These are phyloP conservation scores for Saccostrea echinata DNA, from an alignment of 1,140 invertebrate species.

Conservation along the genomic window DNA sequence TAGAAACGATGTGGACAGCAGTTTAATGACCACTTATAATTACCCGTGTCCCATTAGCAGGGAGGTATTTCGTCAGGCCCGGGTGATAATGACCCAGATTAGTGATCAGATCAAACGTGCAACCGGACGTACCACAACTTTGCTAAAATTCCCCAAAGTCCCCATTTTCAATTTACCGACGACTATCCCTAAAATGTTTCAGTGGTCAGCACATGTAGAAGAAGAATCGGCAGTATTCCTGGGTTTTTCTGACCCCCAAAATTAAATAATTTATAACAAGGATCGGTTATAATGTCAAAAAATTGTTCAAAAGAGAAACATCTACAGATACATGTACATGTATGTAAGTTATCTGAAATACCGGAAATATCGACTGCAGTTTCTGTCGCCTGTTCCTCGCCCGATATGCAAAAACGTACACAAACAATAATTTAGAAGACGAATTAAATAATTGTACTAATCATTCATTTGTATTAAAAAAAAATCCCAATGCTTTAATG, in stretches of 20 bases:
- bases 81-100: constrained; percentile 36
- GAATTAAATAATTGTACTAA: no score
- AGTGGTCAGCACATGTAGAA: background rate
- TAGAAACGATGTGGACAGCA: constrained; percentile 14
- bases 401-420: no score
- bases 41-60: constrained; percentile 33
- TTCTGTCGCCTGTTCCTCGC: no score
- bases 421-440: no score
- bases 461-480: no score
- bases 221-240: background rate
- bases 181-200: constrained; percentile 23
- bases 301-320: no score
- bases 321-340: no score
- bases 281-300: no score
- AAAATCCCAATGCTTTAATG: no score
- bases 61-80: constrained; percentile 27
- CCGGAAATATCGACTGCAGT: no score
- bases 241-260: background rate
- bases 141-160: constrained; percentile 30
- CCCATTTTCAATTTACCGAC: constrained; percentile 22
- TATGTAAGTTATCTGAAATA: no score
- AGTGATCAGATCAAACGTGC: constrained; percentile 14
- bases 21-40: constrained; percentile 31
- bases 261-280: no score
- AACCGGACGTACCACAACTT: constrained; percentile 32